These are phyloP conservation scores for Rachycentron canadum DNA, from an alignment of 2,797 vertebrate species.

Conservation along the genomic window DNA sequence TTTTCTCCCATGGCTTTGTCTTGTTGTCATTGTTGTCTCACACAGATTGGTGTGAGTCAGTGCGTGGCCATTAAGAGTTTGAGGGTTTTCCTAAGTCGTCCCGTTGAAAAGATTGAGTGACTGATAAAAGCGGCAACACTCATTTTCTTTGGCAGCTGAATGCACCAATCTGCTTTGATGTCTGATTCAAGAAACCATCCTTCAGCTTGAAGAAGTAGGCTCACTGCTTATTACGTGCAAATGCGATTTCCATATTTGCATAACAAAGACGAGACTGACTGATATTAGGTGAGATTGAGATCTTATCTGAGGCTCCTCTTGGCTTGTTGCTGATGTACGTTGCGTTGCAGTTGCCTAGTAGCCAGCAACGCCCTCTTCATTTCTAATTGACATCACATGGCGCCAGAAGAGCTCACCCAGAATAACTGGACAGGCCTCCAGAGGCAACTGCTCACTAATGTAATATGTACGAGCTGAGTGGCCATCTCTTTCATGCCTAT, in stretches of 20 bases:
- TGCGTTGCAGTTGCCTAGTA: conserved; percentile 72
- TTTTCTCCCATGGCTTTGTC: conserved; percentile 34
- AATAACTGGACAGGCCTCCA: conserved; percentile 71
- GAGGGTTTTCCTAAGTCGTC: conserved; percentile 52
- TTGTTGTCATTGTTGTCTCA: conserved; percentile 22
- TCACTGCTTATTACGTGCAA: conserved; percentile 47
- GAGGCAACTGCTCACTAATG: conserved; percentile 63
- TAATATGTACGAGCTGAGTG: conserved; percentile 56
- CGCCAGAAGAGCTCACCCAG: conserved; percentile 67
- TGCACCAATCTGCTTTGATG: conserved; percentile 64
- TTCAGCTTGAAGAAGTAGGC: conserved; percentile 44
- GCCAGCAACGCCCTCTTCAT: conserved; percentile 61
- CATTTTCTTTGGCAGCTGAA: conserved; percentile 58
- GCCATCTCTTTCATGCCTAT: conserved; percentile 42
- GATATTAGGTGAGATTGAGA: conserved; percentile 46
- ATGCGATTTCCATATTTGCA: conserved; percentile 69
- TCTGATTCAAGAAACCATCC: conserved; percentile 67
- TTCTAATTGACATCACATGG: conserved; percentile 69
- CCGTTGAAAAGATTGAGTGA: conserved; percentile 50
- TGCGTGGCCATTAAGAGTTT: conserved; percentile 40
- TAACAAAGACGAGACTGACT: conserved; percentile 65
- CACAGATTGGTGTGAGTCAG: conserved; percentile 36
- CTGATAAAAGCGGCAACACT: conserved; percentile 41
- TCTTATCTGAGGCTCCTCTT: conserved; percentile 54
- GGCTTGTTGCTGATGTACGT: conserved; percentile 43